These are phyloP conservation scores for Lepidochrysops patricia DNA, from an alignment of 2,888 invertebrate species.

Conservation along the genomic window DNA sequence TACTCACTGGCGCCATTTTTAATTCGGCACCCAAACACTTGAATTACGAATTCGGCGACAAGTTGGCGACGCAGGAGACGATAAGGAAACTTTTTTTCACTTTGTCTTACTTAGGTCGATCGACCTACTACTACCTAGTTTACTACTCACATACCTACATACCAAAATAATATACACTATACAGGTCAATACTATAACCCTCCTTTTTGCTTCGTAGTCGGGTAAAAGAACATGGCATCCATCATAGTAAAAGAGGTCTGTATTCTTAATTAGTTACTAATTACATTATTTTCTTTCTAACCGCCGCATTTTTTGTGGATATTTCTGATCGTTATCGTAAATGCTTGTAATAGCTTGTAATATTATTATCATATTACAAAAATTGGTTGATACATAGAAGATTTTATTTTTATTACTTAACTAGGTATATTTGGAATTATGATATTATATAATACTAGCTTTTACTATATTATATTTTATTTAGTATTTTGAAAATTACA, in stretches of 20 bases:
- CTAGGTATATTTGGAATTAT: too few relatives aligned
- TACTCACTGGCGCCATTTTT: neutral
- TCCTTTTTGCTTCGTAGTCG: too few relatives aligned
- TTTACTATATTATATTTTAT: too few relatives aligned
- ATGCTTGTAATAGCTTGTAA: constrained; percentile 62
- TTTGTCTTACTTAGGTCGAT: too few relatives aligned
- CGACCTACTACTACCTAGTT: too few relatives aligned
- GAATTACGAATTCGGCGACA: neutral
- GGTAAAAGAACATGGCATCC: too few relatives aligned
- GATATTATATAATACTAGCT: too few relatives aligned
- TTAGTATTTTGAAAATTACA: too few relatives aligned
- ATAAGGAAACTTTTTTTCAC: too few relatives aligned
- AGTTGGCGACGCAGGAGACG: neutral
- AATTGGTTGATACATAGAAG: constrained; percentile 31
- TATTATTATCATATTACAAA: constrained; percentile 52
- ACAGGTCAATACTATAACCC: too few relatives aligned
- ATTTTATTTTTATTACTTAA: constrained; percentile 1
- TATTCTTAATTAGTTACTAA: constrained; percentile 10
- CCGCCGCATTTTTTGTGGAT: constrained; percentile 32
- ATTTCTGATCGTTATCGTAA: constrained; percentile 61
- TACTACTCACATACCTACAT: too few relatives aligned
- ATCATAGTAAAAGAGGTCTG: neutral
- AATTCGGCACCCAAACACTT: neutral
- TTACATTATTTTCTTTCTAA: neutral
- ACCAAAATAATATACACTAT: too few relatives aligned